Base-by-base conservation (phyloP, 2,797 vertebrate species). In the Eulemur rubriventer region DNA sequence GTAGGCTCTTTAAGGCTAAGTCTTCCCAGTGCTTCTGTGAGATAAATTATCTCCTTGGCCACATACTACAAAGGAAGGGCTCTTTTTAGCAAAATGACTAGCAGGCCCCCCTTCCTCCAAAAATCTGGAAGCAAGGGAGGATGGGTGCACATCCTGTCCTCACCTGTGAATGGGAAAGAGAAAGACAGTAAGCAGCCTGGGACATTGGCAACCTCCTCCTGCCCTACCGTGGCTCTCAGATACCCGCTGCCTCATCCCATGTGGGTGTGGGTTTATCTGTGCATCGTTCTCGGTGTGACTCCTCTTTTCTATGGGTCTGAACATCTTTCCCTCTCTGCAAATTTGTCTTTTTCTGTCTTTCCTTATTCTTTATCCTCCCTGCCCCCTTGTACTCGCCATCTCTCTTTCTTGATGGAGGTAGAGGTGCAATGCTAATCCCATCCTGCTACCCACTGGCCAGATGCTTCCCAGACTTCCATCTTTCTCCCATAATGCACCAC, bases 1-100 rank as follows among this genome's bases (percentile, higher is more conserved):
- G 98, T 98, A 98, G 98, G 98, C 98, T 99, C 93, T 98, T 99
- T 99, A 99, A 99, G 99, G 99, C 99, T 99, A 98, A 98, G 97
- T 98, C 98, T 98, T 98, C 98, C 98, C 93, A 95, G 97, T 97
- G 99, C 99, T 98, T 98, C 98, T 93, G 96, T 83, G 98, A 98
- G 96, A 92, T 94, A 87, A 90, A 97, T 94, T 76, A 95, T 96
- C 95, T 97, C 97, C 97, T 86, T 96, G 97, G 98, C 97, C 52
- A 0, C 59, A 55, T 90, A 87, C 95, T 95, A 97, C 97, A 98
- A 97, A 98, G 93, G 96, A 98, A 96, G 7, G 43, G 22, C 96
- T 96, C 96, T 97, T 97, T 57, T 46, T 97, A 98, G 98, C 98
- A 98, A 97, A 97, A 95, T 97, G 97, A 98, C 97, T 98, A 97